Evolutionary conservation across 2,888 invertebrate species (phyloP), one percentile per base, ranked within the genome.

Genomic region (Acrobasis suavella): DNA sequence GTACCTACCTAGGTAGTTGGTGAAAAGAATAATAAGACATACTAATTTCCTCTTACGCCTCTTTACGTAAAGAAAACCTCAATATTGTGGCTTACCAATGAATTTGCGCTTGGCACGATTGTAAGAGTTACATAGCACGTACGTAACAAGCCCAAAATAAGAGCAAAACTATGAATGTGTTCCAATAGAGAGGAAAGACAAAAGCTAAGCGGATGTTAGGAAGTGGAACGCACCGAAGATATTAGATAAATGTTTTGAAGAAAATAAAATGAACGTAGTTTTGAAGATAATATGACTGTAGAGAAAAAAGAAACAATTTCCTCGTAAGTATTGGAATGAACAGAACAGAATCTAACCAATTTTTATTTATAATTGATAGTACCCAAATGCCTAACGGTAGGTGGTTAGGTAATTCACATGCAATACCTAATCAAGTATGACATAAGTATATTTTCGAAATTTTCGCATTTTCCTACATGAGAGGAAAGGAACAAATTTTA

Each of bases 81-180:
- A 56, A 42, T 52, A 39, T 32, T 58, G 58, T 32, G 58, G 58
- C 37, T 37, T 46, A 58, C 58, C 58, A 16, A 46, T n/a, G 22
- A 58, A 58, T 14, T 32, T 54, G 10, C 37, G 32, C 37, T 54
- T 22, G 51, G 22, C 52, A 52, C 17, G 14, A 32, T 52, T 22
- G 17, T 17, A 52, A 52, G 32, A 52, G 55, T 55, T 58, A 58
- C 42, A 38, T 17, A 50, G 15, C 50, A 16, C 16, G 5, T 22
- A 60, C 59, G 59, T 60, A 60, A 60, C 37, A 50, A 32, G 37
- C 0, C 37, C 16, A 50, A 60, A 59, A 59, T 59, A 59, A 59
- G 12, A 58, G n/a, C 22, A 59, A 59, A 59, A 38, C 15, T 37
- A 14, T n/a, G 7, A 46, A 54, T 52, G 38, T 37, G 38, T 14